These are phyloP conservation scores for Myzus persicae DNA, from an alignment of 1,140 invertebrate species.

Conservation along the genomic window DNA sequence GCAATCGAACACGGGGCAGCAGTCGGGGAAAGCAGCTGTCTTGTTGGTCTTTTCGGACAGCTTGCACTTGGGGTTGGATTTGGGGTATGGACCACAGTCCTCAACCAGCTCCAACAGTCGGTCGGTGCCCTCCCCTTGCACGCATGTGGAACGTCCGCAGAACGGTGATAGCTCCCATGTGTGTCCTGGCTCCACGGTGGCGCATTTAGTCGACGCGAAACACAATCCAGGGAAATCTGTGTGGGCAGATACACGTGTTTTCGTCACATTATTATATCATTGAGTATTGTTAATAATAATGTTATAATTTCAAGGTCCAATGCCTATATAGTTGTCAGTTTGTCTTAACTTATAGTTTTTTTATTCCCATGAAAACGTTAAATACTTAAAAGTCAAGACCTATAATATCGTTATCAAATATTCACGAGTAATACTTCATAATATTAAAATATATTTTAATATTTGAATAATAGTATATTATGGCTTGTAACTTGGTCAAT, in stretches of 20 bases:
- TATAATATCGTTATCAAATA: too few relatives aligned
- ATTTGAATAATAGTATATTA: too few relatives aligned
- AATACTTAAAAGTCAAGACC: too few relatives aligned
- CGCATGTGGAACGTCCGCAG: conserved; percentile 86
- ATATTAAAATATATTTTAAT: too few relatives aligned
- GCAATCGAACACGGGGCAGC: conserved; percentile 85
- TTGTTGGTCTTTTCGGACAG: conserved; percentile 86
- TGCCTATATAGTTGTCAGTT: too few relatives aligned
- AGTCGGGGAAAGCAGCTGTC: conserved; percentile 83
- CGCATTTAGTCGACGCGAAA: conserved; percentile 87
- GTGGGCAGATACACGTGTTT: conserved; percentile 60
- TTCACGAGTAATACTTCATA: too few relatives aligned
- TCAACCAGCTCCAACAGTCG: conserved; percentile 83
- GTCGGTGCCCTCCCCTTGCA: conserved; percentile 73
- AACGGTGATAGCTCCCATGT: conserved; percentile 85
- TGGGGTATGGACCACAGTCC: conserved; percentile 85
- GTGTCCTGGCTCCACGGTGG: conserved; percentile 82
- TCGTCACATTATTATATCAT: not conserved
- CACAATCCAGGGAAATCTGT: conserved; percentile 88
- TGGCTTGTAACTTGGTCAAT: too few relatives aligned
- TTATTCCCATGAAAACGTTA: too few relatives aligned
- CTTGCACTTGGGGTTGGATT: conserved; percentile 87
- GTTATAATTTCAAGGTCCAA: not conserved
- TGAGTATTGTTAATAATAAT: not conserved
- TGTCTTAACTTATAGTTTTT: not conserved